Percentiles rank a stretch among this genome's conserved stretches.
phyloP scores from a whole-genome alignment of 2,797 vertebrate genomes.

The Gadopsis bispinosus region DNA sequence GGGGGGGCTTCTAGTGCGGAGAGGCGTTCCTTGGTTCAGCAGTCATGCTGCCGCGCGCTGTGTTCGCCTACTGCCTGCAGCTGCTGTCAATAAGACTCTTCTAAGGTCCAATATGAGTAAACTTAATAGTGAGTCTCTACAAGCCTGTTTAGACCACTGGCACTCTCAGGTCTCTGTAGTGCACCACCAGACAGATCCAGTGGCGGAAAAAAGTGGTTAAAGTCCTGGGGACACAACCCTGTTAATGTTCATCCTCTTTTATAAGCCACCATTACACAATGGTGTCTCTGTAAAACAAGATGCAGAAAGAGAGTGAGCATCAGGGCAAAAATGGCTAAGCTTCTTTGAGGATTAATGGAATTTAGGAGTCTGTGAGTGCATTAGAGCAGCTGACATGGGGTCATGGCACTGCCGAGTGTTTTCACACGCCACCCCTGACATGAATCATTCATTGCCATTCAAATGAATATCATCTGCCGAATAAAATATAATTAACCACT shows the following conservation, averaged over 20 bases:
- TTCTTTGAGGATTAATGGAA: conserved; percentile 85
- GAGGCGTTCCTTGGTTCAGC: conserved; percentile 77
- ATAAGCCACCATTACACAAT: conserved; percentile 81
- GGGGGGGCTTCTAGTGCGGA: conserved; percentile 52
- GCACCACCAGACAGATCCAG: conserved; percentile 53
- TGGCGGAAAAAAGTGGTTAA: conserved; percentile 52
- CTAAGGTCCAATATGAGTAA: conserved; percentile 57
- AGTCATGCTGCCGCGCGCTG: conserved; percentile 60
- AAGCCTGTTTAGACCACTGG: conserved; percentile 57
- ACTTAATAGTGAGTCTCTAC: conserved; percentile 51
- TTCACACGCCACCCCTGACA: conserved; percentile 72
- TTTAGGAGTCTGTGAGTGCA: conserved; percentile 79
- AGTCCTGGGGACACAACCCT: conserved; percentile 65
- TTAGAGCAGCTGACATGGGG: conserved; percentile 76
- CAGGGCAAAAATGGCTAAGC: conserved; percentile 79
- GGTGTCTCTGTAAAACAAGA: conserved; percentile 81
- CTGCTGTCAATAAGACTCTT: conserved; percentile 77
- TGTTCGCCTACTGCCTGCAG: conserved; percentile 73
- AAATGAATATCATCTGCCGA: conserved; percentile 78
- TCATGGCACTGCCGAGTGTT: conserved; percentile 73
- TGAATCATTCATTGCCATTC: conserved; percentile 81
- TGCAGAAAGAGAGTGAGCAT: conserved; percentile 72
- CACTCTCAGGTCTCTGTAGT: conserved; percentile 40
- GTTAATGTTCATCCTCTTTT: conserved; percentile 69
- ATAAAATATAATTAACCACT: conserved; percentile 73